Base-by-base conservation (phyloP, 2,888 invertebrate genomes). In the Labia minor region DNA sequence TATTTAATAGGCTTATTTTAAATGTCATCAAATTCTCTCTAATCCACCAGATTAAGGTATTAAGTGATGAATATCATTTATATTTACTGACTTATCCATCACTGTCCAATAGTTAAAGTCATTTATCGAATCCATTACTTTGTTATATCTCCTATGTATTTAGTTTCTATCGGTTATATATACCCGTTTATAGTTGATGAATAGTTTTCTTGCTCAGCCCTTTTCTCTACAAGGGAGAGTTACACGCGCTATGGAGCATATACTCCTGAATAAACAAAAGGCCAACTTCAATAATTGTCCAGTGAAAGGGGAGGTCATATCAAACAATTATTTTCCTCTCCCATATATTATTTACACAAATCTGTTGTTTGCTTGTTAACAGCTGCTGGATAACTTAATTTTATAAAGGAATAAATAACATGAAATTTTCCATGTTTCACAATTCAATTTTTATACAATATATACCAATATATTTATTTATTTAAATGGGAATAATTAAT, bases 91-190 rank as follows among this genome's bases (percentile, higher is more conserved):
- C 49, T 49, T 4, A 49, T 49, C 49, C 49, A 49, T 49, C 49
- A 49, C 49, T 49, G 49, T 49, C 49, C 49, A 16, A 49, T 49
- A 49, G 49, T 49, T 49, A 49, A 49, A 14, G n/a, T 49, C 49
- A 49, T 49, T 49, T 49, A 49, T 49, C n/a, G 49, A 14, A 49
- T 49, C n/a, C 49, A 49, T 49, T 49, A 49, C 16, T n/a, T 49
- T 49, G 14, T 49, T 8, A 49, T 49, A 11, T 14, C 49, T 16
- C 49, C 4, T 49, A 49, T 49, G 16, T 4, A 49, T 49, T 49
- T 49, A 49, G 49, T 49, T 49, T 49, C 49, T n/a, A 26, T 3
- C 26, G 26, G 26, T 8, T 26, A 26, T 26, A 26, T 26, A 11
- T 49, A 49, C n/a, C 3, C n/a, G 49, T 49, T 16, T 49, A 33